Evolutionary conservation across 2,888 invertebrate genomes (phyloP).

Genomic region (Chironomus tentans): DNA sequence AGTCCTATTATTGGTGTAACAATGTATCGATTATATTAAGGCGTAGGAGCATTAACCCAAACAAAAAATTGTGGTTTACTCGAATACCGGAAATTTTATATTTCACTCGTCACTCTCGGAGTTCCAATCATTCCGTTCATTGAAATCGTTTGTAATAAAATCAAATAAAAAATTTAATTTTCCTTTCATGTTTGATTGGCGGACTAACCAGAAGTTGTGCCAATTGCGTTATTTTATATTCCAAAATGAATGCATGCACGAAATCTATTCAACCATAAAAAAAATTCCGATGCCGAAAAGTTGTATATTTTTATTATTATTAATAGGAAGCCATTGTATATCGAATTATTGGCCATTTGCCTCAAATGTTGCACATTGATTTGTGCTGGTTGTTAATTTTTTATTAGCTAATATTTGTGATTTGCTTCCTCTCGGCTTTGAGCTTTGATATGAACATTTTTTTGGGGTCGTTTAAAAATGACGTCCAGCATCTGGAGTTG

Average conservation of each 20-base stretch:
- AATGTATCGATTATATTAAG: neutral
- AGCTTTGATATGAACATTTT: too few relatives aligned
- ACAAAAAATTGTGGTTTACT: neutral
- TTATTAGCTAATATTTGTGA: too few relatives aligned
- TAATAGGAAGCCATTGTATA: neutral
- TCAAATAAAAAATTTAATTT: neutral
- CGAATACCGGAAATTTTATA: neutral
- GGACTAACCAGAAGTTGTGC: slow-evolving; percentile 8
- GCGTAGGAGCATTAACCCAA: neutral
- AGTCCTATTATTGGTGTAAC: too few relatives aligned
- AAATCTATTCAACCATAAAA: neutral
- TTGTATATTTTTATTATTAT: neutral
- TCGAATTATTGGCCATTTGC: neutral
- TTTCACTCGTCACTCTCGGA: too few relatives aligned
- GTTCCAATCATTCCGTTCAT: slow-evolving; percentile 11
- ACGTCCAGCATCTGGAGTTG: too few relatives aligned
- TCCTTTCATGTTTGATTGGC: slow-evolving; percentile 4
- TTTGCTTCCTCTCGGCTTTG: too few relatives aligned
- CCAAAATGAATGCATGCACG: neutral
- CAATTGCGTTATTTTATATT: neutral
- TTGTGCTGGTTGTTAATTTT: neutral
- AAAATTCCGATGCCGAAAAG: neutral
- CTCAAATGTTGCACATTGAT: neutral
- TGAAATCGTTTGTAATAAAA: slow-evolving; percentile 1
- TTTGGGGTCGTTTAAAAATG: too few relatives aligned